Evolutionary conservation across 2,797 vertebrate genomes (phyloP).

Genomic region (Mastacembelus armatus): DNA sequence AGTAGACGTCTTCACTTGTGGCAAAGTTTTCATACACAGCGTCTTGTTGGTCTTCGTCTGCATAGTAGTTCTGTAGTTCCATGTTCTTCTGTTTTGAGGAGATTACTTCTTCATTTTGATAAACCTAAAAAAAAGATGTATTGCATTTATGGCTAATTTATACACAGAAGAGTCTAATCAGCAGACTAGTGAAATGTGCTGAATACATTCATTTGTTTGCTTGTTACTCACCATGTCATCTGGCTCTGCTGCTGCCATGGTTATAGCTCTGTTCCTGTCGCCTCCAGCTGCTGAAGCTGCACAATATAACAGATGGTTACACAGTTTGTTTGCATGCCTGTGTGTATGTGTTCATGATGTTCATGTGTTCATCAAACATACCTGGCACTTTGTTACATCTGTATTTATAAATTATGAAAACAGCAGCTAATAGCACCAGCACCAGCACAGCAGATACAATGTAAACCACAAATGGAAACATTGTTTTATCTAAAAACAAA

Average conservation of each 20-base stretch:
- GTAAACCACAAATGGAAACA: neutral
- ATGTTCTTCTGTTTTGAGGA: neutral
- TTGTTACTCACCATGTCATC: neutral
- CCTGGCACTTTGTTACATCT: conserved; percentile 31
- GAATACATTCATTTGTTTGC: neutral
- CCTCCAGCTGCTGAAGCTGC: conserved; percentile 12
- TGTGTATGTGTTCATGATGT: too few relatives aligned
- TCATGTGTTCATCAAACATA: conserved; percentile 18
- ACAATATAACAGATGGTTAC: neutral
- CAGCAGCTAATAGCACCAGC: neutral
- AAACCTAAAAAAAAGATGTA: too few relatives aligned
- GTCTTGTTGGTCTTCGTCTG: conserved; percentile 4
- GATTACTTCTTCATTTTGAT: too few relatives aligned
- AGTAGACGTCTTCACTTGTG: conserved; percentile 1
- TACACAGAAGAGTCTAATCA: too few relatives aligned
- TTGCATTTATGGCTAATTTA: too few relatives aligned
- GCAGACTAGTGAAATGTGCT: too few relatives aligned
- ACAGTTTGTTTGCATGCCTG: neutral
- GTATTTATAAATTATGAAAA: conserved; percentile 18
- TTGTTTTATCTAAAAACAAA: neutral
- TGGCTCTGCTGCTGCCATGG: neutral
- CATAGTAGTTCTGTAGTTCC: neutral
- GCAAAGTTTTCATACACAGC: conserved; percentile 8
- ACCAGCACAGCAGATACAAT: neutral
- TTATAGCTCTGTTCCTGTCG: neutral